phyloP scores from a whole-genome alignment of 2,797 vertebrate species.

The Falco naumanni region DNA sequence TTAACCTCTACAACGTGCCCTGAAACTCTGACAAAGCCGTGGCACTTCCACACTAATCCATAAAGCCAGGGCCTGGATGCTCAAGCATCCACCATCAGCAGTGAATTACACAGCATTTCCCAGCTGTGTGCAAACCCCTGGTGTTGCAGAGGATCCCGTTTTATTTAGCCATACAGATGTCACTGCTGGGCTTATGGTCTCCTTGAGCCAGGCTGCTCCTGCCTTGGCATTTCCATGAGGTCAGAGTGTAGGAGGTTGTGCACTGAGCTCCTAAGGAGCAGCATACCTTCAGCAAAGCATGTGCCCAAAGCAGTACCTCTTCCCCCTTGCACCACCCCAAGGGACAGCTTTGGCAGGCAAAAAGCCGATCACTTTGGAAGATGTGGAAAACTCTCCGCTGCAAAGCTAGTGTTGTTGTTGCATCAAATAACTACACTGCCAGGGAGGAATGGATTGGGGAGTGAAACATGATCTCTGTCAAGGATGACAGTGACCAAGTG shows the following conservation, averaged over 20 bases:
- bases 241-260: not conserved
- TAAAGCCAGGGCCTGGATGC: not conserved
- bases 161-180: not conserved
- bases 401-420: accelerated
- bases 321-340: not conserved
- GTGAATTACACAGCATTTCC: not conserved
- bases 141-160: not conserved
- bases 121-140: not conserved
- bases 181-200: not conserved
- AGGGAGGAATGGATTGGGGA: not conserved
- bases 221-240: not conserved
- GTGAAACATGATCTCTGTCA: not conserved
- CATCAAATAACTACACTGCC: not conserved
- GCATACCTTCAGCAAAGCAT: not conserved
- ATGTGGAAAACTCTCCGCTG: not conserved
- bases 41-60: not conserved
- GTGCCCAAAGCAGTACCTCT: not conserved
- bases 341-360: not conserved
- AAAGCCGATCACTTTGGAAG: not conserved
- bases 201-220: not conserved
- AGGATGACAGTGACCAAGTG: not conserved
- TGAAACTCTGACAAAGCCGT: not conserved
- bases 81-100: not conserved
- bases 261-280: not conserved
- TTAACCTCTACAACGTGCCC: not conserved